phyloP scores from a whole-genome alignment of 2,113 vertebrate species.

The Eurypyga helias region DNA sequence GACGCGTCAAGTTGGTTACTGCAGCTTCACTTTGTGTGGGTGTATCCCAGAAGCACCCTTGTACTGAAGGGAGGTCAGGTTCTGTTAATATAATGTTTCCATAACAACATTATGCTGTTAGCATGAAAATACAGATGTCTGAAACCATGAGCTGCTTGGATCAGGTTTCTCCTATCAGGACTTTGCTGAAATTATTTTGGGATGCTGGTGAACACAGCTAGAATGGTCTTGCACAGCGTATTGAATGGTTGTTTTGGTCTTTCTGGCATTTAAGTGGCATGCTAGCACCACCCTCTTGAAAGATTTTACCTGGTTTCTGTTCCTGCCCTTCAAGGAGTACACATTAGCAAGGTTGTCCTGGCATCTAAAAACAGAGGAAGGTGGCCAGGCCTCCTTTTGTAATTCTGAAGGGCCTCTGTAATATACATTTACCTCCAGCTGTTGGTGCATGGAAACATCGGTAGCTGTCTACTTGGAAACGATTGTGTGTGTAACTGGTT shows the following conservation, averaged over 20 bases:
- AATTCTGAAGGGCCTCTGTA: neutral
- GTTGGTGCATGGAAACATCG: neutral
- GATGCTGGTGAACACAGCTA: neutral
- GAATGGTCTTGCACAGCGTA: neutral
- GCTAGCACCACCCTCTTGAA: neutral
- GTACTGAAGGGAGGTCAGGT: neutral
- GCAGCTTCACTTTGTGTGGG: neutral
- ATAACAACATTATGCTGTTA: neutral
- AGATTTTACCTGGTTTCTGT: neutral
- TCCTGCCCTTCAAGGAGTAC: neutral
- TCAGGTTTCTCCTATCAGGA: neutral
- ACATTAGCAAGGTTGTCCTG: neutral
- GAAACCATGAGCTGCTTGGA: neutral
- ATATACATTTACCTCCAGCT: neutral
- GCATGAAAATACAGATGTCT: neutral
- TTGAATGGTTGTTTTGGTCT: neutral
- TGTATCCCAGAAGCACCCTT: neutral
- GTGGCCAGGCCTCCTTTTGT: neutral
- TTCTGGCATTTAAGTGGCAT: neutral
- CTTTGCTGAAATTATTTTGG: neutral
- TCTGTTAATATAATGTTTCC: neutral
- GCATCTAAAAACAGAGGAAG: neutral
- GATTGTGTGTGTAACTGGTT: neutral
- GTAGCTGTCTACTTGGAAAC: neutral
- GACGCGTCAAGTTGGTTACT: neutral